phyloP scores from a whole-genome alignment of 2,797 vertebrate genomes.

The Ctenosaura bakeri region DNA sequence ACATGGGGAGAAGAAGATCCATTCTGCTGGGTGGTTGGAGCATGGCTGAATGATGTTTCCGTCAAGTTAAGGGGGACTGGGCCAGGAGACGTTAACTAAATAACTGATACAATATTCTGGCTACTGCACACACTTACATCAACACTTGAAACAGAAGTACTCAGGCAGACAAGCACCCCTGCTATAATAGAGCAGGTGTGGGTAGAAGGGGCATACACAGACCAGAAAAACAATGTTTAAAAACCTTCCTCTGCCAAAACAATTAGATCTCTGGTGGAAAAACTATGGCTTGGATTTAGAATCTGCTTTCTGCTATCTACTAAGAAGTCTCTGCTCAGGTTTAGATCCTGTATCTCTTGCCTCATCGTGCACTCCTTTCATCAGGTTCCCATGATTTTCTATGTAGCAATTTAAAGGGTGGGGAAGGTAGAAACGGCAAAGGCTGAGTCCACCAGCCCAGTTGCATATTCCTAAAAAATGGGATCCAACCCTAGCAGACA shows the following conservation, averaged over 20 bases:
- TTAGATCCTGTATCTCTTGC: background rate
- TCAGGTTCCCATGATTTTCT: background rate
- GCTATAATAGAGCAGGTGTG: background rate
- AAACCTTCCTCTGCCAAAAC: background rate
- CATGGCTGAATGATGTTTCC: no score
- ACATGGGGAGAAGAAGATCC: no score
- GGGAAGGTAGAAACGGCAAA: background rate
- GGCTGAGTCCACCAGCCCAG: background rate
- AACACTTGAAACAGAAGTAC: background rate
- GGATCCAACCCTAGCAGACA: background rate
- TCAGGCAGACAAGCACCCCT: background rate
- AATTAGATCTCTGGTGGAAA: background rate
- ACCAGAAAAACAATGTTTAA: no score
- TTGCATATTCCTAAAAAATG: background rate
- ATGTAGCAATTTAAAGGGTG: background rate
- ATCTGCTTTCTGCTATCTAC: background rate
- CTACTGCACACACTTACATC: background rate
- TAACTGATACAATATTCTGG: no score
- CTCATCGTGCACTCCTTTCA: background rate
- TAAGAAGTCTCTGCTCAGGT: no score
- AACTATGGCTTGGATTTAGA: background rate
- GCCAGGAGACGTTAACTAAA: no score
- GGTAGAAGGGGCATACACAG: background rate
- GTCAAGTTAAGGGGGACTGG: no score
- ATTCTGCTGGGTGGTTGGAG: no score